Evolutionary conservation across 2,888 invertebrate species (phyloP).

Genomic region (Drosophila subquinaria): DNA sequence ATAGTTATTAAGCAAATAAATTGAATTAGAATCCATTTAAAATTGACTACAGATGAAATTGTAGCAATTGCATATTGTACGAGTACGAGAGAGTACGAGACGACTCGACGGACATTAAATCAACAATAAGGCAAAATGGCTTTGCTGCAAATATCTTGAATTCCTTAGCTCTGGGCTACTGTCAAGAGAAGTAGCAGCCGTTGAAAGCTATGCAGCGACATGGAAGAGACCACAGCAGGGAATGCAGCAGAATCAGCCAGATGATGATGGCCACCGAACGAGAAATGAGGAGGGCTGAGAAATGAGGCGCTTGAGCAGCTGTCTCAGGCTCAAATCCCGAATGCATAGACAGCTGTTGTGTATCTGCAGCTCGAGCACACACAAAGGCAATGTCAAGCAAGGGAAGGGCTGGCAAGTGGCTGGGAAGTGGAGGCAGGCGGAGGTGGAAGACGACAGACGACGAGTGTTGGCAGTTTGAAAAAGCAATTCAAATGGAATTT

Average conservation of each 20-base stretch:
- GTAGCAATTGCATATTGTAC: constrained; percentile 24
- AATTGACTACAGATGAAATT: constrained; percentile 30
- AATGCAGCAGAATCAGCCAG: constrained; percentile 37
- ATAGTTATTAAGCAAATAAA: constrained; percentile 55
- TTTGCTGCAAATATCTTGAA: constrained; percentile 56
- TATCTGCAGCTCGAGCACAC: constrained; percentile 26
- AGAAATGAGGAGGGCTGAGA: not conserved
- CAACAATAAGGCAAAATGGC: constrained; percentile 63
- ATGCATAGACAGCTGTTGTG: constrained; percentile 73
- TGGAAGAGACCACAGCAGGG: constrained; percentile 73
- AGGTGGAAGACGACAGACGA: constrained; percentile 5
- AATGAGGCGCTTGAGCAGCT: constrained; percentile 51
- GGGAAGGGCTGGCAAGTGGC: not conserved
- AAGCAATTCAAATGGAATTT: constrained; percentile 79
- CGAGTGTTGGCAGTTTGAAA: constrained; percentile 48
- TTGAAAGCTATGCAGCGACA: constrained; percentile 75
- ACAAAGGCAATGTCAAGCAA: constrained; percentile 52
- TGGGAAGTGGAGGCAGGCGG: constrained; percentile 15
- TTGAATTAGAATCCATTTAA: constrained; percentile 52
- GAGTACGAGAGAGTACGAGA: constrained; percentile 1
- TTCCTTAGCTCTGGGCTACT: constrained; percentile 47
- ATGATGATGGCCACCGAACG: not conserved
- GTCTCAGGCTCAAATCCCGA: constrained; percentile 74
- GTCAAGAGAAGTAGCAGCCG: constrained; percentile 63
- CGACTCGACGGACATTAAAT: constrained; percentile 45